These are phyloP conservation scores for Fistularia commersonii DNA, from an alignment of 2,797 vertebrate species.

Conservation along the genomic window DNA sequence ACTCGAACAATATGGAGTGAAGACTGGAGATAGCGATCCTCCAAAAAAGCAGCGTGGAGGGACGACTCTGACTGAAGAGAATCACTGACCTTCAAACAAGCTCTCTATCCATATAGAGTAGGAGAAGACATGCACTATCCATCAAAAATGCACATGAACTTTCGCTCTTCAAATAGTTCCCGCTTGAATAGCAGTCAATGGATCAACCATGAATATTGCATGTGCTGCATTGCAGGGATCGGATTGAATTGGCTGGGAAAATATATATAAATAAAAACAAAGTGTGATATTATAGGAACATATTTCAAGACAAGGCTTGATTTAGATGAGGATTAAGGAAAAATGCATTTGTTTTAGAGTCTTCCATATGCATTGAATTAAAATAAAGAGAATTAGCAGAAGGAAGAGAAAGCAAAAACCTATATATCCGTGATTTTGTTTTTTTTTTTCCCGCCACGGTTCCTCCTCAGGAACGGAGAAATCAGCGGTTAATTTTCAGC, in stretches of 20 bases:
- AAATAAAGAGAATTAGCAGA: slow-evolving; percentile 4
- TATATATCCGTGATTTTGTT: slow-evolving; percentile 77
- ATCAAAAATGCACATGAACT: slow-evolving; percentile 81
- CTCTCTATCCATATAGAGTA: slow-evolving; percentile 76
- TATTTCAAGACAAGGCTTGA: slow-evolving; percentile 11
- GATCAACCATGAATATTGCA: slow-evolving; percentile 79
- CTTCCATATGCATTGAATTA: not conserved
- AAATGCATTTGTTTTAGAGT: slow-evolving; percentile 6
- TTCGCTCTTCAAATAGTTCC: slow-evolving; percentile 77
- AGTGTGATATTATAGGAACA: slow-evolving; percentile 41
- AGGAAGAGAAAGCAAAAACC: slow-evolving; percentile 10
- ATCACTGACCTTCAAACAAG: slow-evolving; percentile 78
- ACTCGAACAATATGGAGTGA: slow-evolving; percentile 66
- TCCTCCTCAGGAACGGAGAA: slow-evolving; percentile 82
- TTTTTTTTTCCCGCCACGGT: slow-evolving; percentile 77
- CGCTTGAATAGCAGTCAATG: slow-evolving; percentile 73
- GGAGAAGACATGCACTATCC: slow-evolving; percentile 74
- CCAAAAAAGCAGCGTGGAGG: slow-evolving; percentile 46
- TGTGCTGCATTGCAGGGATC: slow-evolving; percentile 62
- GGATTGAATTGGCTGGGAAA: slow-evolving; percentile 55
- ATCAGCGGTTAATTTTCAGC: slow-evolving; percentile 94
- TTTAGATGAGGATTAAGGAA: not conserved
- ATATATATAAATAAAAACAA: slow-evolving; percentile 33
- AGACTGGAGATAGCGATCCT: slow-evolving; percentile 51
- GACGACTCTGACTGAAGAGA: slow-evolving; percentile 70